Conservation (phyloP, 2,113 vertebrate species). For the Myiozetetes cayanensis region DNA sequence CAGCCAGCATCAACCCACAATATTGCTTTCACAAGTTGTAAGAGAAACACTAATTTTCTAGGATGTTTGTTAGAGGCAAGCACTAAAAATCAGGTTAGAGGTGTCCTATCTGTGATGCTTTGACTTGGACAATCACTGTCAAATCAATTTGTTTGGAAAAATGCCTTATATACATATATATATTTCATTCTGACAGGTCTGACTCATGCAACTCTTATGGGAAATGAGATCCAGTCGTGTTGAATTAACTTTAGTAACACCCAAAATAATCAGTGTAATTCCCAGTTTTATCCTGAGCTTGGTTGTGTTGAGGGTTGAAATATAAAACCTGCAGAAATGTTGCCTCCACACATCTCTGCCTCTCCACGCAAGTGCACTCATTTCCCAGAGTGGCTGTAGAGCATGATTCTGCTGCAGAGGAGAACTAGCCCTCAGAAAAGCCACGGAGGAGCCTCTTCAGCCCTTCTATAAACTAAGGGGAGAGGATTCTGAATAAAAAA, state of each 20-base stretch:
- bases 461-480: not conserved
- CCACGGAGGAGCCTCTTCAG: not conserved
- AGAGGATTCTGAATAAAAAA: not conserved
- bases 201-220: not conserved
- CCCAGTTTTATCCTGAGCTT: not conserved
- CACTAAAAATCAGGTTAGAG: not conserved
- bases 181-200: not conserved
- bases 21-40: not conserved
- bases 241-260: not conserved
- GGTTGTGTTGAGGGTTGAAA: not conserved
- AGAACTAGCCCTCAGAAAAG: not conserved
- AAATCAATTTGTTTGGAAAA: not conserved
- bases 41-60: not conserved
- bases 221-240: not conserved
- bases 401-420: not conserved
- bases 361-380: not conserved
- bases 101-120: not conserved
- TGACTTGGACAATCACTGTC: not conserved
- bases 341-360: not conserved
- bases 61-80: not conserved
- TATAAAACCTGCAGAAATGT: not conserved
- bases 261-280: not conserved
- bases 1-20: not conserved
- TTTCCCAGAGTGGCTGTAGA: not conserved
- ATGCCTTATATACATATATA: not conserved